phyloP scores from a whole-genome alignment of 1,140 invertebrate species.

The Hylaeus volcanicus region DNA sequence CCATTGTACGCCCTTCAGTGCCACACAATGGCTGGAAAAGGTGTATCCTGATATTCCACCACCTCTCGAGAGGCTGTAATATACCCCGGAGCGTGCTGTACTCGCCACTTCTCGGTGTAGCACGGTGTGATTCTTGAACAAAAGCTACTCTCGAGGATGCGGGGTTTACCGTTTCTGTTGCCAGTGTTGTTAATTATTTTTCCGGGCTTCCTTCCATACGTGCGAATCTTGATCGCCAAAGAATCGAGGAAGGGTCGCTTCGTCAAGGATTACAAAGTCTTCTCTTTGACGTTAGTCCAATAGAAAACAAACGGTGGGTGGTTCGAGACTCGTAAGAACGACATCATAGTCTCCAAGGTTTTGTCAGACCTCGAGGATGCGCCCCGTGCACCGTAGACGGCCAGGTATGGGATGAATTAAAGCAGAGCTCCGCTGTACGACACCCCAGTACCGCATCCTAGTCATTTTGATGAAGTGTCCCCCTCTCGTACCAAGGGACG shows the following conservation, averaged over 20 bases:
- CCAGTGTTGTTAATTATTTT: constrained; percentile 42
- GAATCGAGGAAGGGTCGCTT: not conserved
- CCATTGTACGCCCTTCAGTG: constrained; percentile 66
- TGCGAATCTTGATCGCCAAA: not conserved
- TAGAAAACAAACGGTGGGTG: too few relatives aligned
- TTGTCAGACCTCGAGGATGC: not conserved
- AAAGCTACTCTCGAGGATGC: constrained; percentile 49
- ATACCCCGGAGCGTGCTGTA: constrained; percentile 54
- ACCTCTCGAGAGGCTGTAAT: constrained; percentile 66
- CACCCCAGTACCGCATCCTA: constrained; percentile 62
- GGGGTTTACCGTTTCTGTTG: constrained; percentile 36
- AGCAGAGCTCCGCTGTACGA: constrained; percentile 43
- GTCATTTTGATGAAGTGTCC: constrained; percentile 77
- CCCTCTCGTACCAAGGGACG: constrained; percentile 62
- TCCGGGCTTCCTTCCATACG: not conserved
- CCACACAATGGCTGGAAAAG: constrained; percentile 73
- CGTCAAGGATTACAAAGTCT: too few relatives aligned
- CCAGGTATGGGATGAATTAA: constrained; percentile 51
- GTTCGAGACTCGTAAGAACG: too few relatives aligned
- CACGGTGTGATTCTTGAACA: constrained; percentile 66
- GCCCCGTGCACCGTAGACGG: not conserved
- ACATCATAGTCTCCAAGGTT: not conserved
- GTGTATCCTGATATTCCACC: constrained; percentile 77
- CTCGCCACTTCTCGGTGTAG: constrained; percentile 45
- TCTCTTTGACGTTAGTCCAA: too few relatives aligned